A percentile compares a stretch with the other conserved stretches of the same genome.
phyloP scores from a whole-genome alignment of 2,797 vertebrate genomes.

The Stomatorhinus walkeri region DNA sequence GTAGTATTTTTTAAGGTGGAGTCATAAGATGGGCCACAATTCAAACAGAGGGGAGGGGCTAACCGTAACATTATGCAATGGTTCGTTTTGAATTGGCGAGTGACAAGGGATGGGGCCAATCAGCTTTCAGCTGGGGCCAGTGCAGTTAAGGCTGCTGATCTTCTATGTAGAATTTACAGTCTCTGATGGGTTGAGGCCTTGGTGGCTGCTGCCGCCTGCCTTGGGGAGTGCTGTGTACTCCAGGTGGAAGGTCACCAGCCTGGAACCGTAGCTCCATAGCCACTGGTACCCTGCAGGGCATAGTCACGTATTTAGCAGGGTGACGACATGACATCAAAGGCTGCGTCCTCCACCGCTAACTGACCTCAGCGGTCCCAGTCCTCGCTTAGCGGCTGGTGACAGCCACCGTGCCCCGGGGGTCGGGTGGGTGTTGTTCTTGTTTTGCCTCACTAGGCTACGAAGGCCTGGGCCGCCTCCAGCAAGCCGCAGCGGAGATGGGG shows the following conservation, averaged over 20 bases:
- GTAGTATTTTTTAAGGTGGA: not conserved
- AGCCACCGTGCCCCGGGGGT: not conserved
- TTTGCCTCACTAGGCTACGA: not conserved
- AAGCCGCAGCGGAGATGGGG: not conserved
- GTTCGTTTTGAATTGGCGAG: not conserved
- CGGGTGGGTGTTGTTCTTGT: not conserved
- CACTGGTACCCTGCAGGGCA: not conserved
- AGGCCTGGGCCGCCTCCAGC: not conserved
- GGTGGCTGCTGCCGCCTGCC: not conserved
- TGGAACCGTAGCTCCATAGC: not conserved
- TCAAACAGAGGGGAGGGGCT: not conserved
- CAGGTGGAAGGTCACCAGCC: not conserved
- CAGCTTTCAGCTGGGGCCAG: not conserved
- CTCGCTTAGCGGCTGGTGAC: not conserved
- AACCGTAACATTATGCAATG: not conserved
- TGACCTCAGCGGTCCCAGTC: not conserved
- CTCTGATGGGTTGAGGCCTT: not conserved
- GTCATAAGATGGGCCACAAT: not conserved
- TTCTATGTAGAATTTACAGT: not conserved
- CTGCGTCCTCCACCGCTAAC: not conserved
- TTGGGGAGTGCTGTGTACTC: not conserved
- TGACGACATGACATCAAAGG: constrained; percentile 2
- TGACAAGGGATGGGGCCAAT: not conserved
- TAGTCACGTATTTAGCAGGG: not conserved
- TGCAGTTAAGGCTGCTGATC: not conserved